Conservation (phyloP, 2,113 vertebrate species). For the Uropsilus gracilis region DNA sequence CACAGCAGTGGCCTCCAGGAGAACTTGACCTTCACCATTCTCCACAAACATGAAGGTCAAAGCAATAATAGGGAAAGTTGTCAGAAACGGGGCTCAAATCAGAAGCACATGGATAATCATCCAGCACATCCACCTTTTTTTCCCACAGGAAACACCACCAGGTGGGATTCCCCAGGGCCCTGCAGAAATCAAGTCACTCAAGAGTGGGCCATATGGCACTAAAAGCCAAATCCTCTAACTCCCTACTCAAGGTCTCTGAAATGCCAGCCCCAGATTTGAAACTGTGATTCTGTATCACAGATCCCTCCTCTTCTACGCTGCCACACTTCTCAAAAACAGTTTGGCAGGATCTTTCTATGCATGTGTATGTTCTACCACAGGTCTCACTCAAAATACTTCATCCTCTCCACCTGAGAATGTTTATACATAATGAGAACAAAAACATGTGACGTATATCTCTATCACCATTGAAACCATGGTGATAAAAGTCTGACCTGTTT, state of each 20-base stretch:
- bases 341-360: too few relatives aligned
- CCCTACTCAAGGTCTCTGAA: not conserved
- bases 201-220: not conserved
- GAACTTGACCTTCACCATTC: not conserved
- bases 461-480: not conserved
- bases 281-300: accelerated
- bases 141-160: not conserved
- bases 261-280: not conserved
- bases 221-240: not conserved
- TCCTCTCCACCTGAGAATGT: not conserved
- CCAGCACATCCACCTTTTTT: not conserved
- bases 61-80: not conserved
- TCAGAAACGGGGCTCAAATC: not conserved
- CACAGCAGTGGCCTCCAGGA: not conserved
- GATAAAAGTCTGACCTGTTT: not conserved
- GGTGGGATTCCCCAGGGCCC: not conserved
- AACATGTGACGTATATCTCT: not conserved
- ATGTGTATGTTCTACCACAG: not conserved
- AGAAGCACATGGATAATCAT: not conserved
- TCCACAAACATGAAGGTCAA: not conserved
- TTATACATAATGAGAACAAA: not conserved
- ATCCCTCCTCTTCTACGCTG: not conserved
- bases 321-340: not conserved
- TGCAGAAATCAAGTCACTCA: not conserved
- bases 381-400: not conserved